Evolutionary conservation across 2,113 vertebrate genomes (phyloP).

Genomic region (Limnothrissa miodon): DNA sequence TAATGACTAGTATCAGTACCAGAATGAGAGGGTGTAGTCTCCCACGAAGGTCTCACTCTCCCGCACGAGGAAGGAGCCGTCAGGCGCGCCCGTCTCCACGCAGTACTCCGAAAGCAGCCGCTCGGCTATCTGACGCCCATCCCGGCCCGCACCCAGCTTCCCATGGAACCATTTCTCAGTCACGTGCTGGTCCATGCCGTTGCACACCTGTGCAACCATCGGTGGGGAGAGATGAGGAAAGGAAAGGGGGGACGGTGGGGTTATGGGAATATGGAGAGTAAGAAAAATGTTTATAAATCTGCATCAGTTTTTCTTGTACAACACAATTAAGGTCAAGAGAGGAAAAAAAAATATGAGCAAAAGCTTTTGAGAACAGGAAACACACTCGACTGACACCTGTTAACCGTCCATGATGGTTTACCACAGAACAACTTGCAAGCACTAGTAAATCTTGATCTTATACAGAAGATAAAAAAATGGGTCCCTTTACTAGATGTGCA

Average conservation of each 20-base stretch:
- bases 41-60: slow-evolving; percentile 98
- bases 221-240: neutral
- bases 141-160: slow-evolving; percentile 89
- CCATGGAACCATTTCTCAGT: slow-evolving; percentile 97
- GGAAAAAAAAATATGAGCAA: neutral
- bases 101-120: slow-evolving; percentile 92
- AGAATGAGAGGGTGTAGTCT: slow-evolving; percentile 98
- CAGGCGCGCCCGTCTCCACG: slow-evolving; percentile 88
- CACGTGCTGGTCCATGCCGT: slow-evolving; percentile 90
- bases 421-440: neutral
- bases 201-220: slow-evolving; percentile 71
- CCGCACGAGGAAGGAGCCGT: slow-evolving; percentile 94
- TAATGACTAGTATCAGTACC: slow-evolving; percentile 65
- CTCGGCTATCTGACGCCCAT: slow-evolving; percentile 95
- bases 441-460: neutral
- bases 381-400: neutral
- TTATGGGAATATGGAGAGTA: neutral
- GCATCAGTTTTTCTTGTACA: no score
- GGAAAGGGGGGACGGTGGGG: neutral
- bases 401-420: neutral
- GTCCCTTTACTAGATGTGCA: neutral
- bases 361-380: neutral
- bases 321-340: no score
- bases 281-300: neutral
- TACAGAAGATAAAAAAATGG: neutral